Conservation (phyloP, 2,888 invertebrate species). For the Opisthograptis luteolata region DNA sequence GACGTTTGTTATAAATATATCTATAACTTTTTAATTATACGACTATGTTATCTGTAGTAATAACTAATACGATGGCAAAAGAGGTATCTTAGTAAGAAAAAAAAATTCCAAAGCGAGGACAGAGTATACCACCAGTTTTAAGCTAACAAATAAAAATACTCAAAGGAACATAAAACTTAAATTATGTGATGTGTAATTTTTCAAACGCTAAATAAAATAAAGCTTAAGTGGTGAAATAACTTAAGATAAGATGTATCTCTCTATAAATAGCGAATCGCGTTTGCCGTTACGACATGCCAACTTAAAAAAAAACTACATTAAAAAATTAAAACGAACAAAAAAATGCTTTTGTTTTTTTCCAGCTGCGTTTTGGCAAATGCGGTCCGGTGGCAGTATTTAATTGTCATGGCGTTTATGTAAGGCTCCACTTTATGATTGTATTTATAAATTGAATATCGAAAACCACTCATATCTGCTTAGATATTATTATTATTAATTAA, state of each 20-base stretch:
- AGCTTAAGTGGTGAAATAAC: slow-evolving; percentile 77
- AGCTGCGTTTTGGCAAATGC: slow-evolving; percentile 33
- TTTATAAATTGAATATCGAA: slow-evolving; percentile 65
- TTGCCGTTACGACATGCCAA: slow-evolving; percentile 35
- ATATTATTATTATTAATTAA: slow-evolving; percentile 55
- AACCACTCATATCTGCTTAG: slow-evolving; percentile 78
- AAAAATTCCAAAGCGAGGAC: slow-evolving; percentile 49
- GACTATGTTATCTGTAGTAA: too few relatives aligned
- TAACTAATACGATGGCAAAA: too few relatives aligned
- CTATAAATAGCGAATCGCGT: slow-evolving; percentile 41
- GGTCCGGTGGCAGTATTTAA: slow-evolving; percentile 29
- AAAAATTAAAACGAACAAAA: slow-evolving; percentile 7
- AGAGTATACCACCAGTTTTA: slow-evolving; percentile 54
- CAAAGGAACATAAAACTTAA: slow-evolving; percentile 47
- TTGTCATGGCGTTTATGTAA: slow-evolving; percentile 72
- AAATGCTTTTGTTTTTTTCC: slow-evolving; percentile 34
- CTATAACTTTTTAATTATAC: too few relatives aligned
- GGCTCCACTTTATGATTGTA: slow-evolving; percentile 59
- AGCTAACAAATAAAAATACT: slow-evolving; percentile 70
- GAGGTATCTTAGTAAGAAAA: too few relatives aligned
- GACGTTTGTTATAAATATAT: too few relatives aligned
- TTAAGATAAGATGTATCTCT: slow-evolving; percentile 73
- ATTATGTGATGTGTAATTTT: slow-evolving; percentile 63
- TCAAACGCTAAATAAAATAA: slow-evolving; percentile 63
- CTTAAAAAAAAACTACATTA: slow-evolving; percentile 4